Evolutionary conservation across 2,797 vertebrate genomes (phyloP), one percentile per base, ranked within the genome.

Genomic region (Diglossa cyanea): DNA sequence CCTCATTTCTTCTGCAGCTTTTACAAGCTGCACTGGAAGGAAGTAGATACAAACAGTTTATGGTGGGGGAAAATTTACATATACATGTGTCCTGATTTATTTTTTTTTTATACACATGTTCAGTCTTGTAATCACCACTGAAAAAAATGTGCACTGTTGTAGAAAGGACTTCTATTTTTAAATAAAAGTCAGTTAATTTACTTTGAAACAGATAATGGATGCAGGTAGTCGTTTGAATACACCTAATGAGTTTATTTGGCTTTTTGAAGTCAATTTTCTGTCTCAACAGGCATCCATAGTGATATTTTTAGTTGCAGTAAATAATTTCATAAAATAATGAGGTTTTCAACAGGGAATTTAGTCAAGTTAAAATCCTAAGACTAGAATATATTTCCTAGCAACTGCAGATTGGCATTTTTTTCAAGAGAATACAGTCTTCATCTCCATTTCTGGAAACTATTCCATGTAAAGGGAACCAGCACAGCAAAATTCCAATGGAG

Each of bases 241-340:
- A 71, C 50, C 57, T 91, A 88, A 92, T 91, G 58, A 87, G 39
- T 11, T 87, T 83, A 72, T 68, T 71, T 80, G 61, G 13, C n/a
- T 74, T 87, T 96, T 96, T 91, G 53, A 89, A 92, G 75, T 82
- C 45, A 71, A 71, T 87, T 76, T 87, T 72, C n/a, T 74, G 47
- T 91, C 78, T 87, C 88, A 87, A n/a, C 9, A 58, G 81, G 54
- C 47, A 72, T 67, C 26, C 18, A 77, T 68, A 53, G 57, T 54
- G n/a, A 44, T 89, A 94, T 77, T 96, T 94, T 74, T 83, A 87
- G 75, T 77, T 87, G 42, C 50, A 65, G 35, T 87, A 94, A 94
- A 67, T 85, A 65, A 71, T 75, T 95, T 58, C 40, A 31, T 89
- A 48, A 95, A 93, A 86, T 74, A 92, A 85, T 95, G 40, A 89